Evolutionary conservation across 53 echinoderm and acorn worm species (phyloP).

Genomic region (Zoroaster sp.): DNA sequence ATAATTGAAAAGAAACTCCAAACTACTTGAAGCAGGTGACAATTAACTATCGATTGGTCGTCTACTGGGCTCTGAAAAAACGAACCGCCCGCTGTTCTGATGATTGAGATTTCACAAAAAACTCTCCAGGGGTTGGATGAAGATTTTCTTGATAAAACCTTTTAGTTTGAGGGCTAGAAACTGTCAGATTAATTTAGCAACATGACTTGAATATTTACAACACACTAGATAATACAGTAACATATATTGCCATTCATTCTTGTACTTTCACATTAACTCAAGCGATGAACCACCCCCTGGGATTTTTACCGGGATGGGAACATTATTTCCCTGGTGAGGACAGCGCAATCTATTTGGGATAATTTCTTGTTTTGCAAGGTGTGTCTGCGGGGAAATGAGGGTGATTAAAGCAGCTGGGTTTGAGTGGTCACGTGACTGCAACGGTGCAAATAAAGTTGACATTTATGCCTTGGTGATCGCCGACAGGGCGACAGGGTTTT

Average conservation of each 20-base stretch:
- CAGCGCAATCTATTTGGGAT: constrained; percentile 1
- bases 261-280: not conserved
- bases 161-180: not conserved
- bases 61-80: not conserved
- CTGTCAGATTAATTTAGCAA: not conserved
- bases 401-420: constrained; percentile 11
- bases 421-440: not conserved
- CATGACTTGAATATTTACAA: not conserved
- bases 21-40: not conserved
- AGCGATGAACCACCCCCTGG: not conserved
- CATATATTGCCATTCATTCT: not conserved
- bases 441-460: not conserved
- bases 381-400: not conserved
- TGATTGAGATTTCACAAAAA: not conserved
- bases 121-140: not conserved
- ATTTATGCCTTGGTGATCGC: not conserved
- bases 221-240: not conserved
- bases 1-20: not conserved
- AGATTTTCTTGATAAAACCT: not conserved
- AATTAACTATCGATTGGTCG: not conserved
- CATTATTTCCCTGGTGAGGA: constrained; percentile 26
- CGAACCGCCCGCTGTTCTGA: not conserved
- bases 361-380: constrained; percentile 16
- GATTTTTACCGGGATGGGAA: not conserved
- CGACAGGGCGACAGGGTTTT: not conserved